phyloP scores from a whole-genome alignment of 2,888 invertebrate genomes.

The Glyphotaelius pellucidus region DNA sequence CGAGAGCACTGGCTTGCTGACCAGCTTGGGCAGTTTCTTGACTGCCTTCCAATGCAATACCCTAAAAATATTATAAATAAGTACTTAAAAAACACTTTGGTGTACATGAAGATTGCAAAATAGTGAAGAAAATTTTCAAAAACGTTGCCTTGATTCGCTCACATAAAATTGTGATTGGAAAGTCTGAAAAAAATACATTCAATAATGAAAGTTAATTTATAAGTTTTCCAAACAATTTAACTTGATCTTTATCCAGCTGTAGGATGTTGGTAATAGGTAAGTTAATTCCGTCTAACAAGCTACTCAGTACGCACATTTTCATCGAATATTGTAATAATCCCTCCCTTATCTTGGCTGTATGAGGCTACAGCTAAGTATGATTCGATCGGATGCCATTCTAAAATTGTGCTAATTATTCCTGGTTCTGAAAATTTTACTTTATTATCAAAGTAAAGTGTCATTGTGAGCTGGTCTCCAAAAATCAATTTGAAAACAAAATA shows the following conservation, averaged over 20 bases:
- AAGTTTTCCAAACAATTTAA: neutral
- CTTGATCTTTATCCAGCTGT: neutral
- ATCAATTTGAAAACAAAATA: neutral
- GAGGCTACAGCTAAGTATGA: conserved; percentile 91
- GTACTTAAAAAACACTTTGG: neutral
- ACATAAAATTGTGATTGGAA: neutral
- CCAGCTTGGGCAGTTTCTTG: conserved; percentile 86
- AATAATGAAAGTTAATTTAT: neutral
- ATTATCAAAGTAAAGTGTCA: conserved; percentile 91
- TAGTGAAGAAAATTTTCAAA: conserved; percentile 23
- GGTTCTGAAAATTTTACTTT: conserved; percentile 86
- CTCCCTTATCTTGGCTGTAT: conserved; percentile 92
- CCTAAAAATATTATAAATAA: conserved; percentile 73
- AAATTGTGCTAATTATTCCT: conserved; percentile 88
- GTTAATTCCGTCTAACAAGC: neutral
- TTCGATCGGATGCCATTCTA: conserved; percentile 89
- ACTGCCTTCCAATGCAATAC: conserved; percentile 85
- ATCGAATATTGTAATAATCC: conserved; percentile 91
- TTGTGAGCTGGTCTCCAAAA: conserved; percentile 69
- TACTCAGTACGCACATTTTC: conserved; percentile 83
- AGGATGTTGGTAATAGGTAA: neutral
- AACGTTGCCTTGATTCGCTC: neutral
- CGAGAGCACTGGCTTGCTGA: conserved; percentile 88
- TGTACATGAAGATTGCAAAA: conserved; percentile 19
- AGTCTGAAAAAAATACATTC: neutral